Evolutionary conservation across 1,140 invertebrate genomes (phyloP), one percentile per base, ranked within the genome.

Genomic region (Anthonomus grandis): DNA sequence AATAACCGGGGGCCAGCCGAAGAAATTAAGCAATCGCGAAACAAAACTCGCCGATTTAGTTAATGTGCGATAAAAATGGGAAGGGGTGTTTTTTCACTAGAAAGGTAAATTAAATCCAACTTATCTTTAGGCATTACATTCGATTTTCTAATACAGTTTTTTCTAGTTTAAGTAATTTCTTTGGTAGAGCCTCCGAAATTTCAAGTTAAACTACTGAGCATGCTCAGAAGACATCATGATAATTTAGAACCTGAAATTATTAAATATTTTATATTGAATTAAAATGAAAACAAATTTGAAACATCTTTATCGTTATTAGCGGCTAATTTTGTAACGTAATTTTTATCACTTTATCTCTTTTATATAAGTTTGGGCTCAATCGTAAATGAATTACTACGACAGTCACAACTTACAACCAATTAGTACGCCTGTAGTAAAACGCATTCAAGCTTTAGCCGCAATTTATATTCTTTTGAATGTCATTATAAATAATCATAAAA

Each of bases 51-150:
- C 73, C 70, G 64, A 75, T 75, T 71, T 66, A 67, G 78, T 83
- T 83, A 79, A 84, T 84, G 82, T 84, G 81, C 69, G 81, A 83
- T 77, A 81, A 78, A 76, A 81, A 79, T 76, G 81, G 79, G 68
- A 80, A 80, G 65, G 81, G 82, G 70, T 84, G 82, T 74, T 84
- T 83, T 74, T 83, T 83, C 71, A 80, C 79, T 60, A 77, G 79
- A 75, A 82, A 83, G 81, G 81, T 83, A 79, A 82, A 65, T 61
- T 25, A 63, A 62, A 59, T 22, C 13, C 2, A n/a, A 9, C 19
- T 52, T 52, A 5, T n/a, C n/a, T n/a, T n/a, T n/a, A n/a, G n/a
- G n/a, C n/a, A n/a, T n/a, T n/a, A n/a, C n/a, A n/a, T n/a, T n/a
- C n/a, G n/a, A n/a, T n/a, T n/a, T n/a, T n/a, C n/a, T n/a, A n/a